phyloP scores from a whole-genome alignment of 2,797 vertebrate genomes.

The Anabacerthia variegaticeps region DNA sequence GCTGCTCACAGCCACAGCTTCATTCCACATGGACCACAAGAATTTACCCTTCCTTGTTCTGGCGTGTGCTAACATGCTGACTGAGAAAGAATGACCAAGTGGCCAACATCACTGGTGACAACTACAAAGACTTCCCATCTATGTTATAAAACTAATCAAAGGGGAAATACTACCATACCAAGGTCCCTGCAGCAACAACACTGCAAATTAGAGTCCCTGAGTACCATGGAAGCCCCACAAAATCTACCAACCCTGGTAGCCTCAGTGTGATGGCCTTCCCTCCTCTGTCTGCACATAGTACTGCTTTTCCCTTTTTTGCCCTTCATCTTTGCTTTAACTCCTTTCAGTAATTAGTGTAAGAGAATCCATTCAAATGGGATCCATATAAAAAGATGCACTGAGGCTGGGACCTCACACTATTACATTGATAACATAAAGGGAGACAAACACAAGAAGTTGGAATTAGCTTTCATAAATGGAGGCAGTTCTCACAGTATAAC shows the following conservation, averaged over 20 bases:
- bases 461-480: neutral
- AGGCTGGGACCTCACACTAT: neutral
- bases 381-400: neutral
- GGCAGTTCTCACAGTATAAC: neutral
- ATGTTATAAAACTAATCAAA: neutral
- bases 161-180: neutral
- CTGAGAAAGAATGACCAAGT: neutral
- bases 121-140: neutral
- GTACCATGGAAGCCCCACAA: neutral
- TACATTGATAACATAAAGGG: accelerated
- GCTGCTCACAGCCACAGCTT: neutral
- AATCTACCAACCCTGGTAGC: neutral
- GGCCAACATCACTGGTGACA: neutral
- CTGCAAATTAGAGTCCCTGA: neutral
- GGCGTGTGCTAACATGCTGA: accelerated
- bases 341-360: neutral
- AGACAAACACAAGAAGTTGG: neutral
- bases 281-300: neutral
- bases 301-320: neutral
- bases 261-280: neutral
- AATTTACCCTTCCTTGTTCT: accelerated
- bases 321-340: neutral
- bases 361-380: neutral
- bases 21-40: neutral
- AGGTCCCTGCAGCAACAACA: neutral